Base-by-base conservation (phyloP, 1,140 invertebrate genomes). In the Neodiprion pinetum region DNA sequence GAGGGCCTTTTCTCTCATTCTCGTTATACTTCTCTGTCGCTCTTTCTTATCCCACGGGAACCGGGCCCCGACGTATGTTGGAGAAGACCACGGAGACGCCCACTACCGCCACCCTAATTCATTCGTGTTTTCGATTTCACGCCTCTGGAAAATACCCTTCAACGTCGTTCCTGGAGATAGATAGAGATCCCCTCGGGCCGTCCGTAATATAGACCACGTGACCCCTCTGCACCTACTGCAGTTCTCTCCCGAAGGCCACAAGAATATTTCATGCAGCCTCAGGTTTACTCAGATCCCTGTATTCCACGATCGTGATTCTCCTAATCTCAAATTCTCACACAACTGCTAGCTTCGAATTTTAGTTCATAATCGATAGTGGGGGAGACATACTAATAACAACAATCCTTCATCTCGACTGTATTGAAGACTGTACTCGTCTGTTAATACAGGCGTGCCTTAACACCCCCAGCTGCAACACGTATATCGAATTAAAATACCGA, bases 121-220 rank as follows among this genome's bases (percentile, higher is more conserved):
- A 61, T 61, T 61, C 8, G 11, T 61, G 53, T 11, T 61, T 61
- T 61, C 53, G 53, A 61, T 61, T 61, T 61, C 53, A 61, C 53
- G 53, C 53, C n/a, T 61, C 53, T 61, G 53, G 53, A 61, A 61
- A 61, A 9, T 61, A 17, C n/a, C 53, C 11, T 17, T 61, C 53
- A 61, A 61, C 53, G 53, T 61, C 53, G 53, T 61, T 61, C 53
- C 53, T 61, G n/a, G 4, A 61, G 53, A 61, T 61, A 61, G 53
- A 61, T 61, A 61, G 53, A 61, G 53, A 61, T 61, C 53, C 53
- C 53, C 53, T 61, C n/a, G 53, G 53, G 53, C 53, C 53, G n/a
- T 61, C 4, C 53, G 53, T 9, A 61, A 61, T 61, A 61, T 61
- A 61, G 53, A 12, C 11, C 53, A 61, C n/a, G 53, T 17, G 53